These are phyloP conservation scores for Callopanchax toddi DNA, from an alignment of 2,113 vertebrate species.

Conservation along the genomic window DNA sequence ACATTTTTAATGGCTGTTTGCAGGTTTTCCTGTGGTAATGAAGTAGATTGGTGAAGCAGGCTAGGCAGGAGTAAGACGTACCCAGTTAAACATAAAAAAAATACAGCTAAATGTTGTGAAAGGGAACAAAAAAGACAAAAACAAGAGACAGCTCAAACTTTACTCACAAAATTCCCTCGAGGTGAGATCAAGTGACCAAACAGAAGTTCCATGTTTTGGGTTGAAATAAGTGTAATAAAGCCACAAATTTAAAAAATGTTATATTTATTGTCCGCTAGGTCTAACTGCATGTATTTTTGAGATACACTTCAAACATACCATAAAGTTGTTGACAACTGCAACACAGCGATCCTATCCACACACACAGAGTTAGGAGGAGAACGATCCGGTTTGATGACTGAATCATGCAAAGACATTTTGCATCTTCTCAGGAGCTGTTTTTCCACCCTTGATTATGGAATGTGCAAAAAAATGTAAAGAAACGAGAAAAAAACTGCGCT, in stretches of 20 bases:
- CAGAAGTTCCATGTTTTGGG: neutral
- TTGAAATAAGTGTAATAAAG: conserved; percentile 15
- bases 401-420: too few relatives aligned
- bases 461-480: conserved; percentile 29
- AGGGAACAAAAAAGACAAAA: neutral
- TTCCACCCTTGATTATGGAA: conserved; percentile 41
- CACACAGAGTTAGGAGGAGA: too few relatives aligned
- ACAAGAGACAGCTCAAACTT: neutral
- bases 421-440: too few relatives aligned
- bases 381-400: too few relatives aligned
- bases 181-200: neutral
- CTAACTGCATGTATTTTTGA: neutral
- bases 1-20: conserved; percentile 3
- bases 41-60: neutral
- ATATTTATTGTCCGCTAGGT: conserved; percentile 19
- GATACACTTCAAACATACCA: neutral
- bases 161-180: neutral
- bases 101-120: neutral
- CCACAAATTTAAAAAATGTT: conserved; percentile 8
- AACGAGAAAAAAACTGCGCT: conserved; percentile 24
- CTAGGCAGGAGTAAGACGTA: neutral
- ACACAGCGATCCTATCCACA: conserved; percentile 2
- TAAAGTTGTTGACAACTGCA: neutral
- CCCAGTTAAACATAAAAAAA: too few relatives aligned
- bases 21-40: neutral